Evolutionary conservation across 2,113 vertebrate genomes (phyloP).

Genomic region (Forbesichthys papilliferus): DNA sequence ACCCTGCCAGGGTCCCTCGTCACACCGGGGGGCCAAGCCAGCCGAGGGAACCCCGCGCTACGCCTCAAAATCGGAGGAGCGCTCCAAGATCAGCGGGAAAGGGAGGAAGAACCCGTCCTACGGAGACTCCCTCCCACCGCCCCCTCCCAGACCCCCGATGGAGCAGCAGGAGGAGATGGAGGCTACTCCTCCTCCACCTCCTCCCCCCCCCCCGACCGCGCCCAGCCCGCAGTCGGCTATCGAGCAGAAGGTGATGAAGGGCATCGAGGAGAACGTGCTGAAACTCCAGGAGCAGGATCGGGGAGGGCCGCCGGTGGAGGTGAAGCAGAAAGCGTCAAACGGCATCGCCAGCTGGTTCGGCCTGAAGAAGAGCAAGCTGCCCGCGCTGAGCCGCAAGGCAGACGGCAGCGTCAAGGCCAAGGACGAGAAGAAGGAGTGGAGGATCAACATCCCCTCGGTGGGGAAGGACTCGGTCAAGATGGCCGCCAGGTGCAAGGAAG

Average conservation of each 20-base stretch:
- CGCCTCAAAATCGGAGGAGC: conserved; percentile 76
- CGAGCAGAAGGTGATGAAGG: conserved; percentile 98
- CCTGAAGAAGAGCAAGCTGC: conserved; percentile 90
- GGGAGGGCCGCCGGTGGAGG: conserved; percentile 69
- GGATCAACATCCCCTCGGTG: conserved; percentile 75
- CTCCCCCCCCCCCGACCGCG: conserved; percentile 24
- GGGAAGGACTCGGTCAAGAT: conserved; percentile 76
- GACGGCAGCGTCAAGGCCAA: conserved; percentile 79
- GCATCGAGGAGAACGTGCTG: conserved; percentile 93
- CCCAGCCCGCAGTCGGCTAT: conserved; percentile 83
- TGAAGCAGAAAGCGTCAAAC: conserved; percentile 88
- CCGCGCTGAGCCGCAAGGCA: conserved; percentile 85
- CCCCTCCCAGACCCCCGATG: conserved; percentile 63
- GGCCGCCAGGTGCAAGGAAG: conserved; percentile 81
- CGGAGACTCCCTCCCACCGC: conserved; percentile 74
- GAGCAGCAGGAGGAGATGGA: conserved; percentile 59
- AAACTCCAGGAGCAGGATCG: conserved; percentile 89
- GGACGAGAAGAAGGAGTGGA: conserved; percentile 79
- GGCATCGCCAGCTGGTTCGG: conserved; percentile 95
- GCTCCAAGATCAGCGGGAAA: conserved; percentile 72
- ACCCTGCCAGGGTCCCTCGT: conserved; percentile 56
- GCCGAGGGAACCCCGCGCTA: conserved; percentile 62
- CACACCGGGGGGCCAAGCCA: conserved; percentile 64
- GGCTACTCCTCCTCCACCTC: no score
- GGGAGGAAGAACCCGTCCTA: conserved; percentile 75